Percentiles rank a stretch among this genome's conserved stretches.
phyloP scores from a whole-genome alignment of 2,888 invertebrate species.

The Pseudolycoriella hygida region DNA sequence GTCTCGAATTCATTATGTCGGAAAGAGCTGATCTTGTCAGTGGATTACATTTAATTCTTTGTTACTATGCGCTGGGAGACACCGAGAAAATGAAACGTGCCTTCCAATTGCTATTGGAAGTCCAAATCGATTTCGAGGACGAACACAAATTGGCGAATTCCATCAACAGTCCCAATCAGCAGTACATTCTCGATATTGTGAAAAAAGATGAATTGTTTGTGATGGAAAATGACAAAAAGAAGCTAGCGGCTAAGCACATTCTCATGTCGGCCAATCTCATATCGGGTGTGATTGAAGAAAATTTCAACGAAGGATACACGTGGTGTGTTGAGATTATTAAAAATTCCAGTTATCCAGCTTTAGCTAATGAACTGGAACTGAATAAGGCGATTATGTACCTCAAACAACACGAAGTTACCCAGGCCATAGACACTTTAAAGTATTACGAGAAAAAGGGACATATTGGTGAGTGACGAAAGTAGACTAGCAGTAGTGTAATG shows the following conservation, averaged over 20 bases:
- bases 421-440: slow-evolving; percentile 70
- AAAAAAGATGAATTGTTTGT: slow-evolving; percentile 58
- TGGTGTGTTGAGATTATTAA: slow-evolving; percentile 94
- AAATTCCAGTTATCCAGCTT: slow-evolving; percentile 63
- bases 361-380: slow-evolving; percentile 78
- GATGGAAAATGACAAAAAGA: slow-evolving; percentile 50
- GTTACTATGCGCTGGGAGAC: slow-evolving; percentile 79
- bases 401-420: slow-evolving; percentile 58
- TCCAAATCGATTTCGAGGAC: slow-evolving; percentile 67
- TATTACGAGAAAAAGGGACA: slow-evolving; percentile 73
- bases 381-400: slow-evolving; percentile 77
- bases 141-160: slow-evolving; percentile 47
- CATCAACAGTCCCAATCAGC: slow-evolving; percentile 11
- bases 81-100: slow-evolving; percentile 84
- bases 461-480: slow-evolving; percentile 39
- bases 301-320: slow-evolving; percentile 45
- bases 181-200: slow-evolving; percentile 44
- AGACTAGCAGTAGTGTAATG: too few species aligned
- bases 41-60: slow-evolving; percentile 75
- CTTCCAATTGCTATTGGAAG: slow-evolving; percentile 76
- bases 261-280: slow-evolving; percentile 78
- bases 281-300: slow-evolving; percentile 61
- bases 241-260: slow-evolving; percentile 64
- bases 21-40: slow-evolving; percentile 81
- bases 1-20: slow-evolving; percentile 96